Percentiles rank a stretch among this genome's conserved stretches.
Conservation (phyloP, 2,797 vertebrate species). For the Myiotriccus ornatus region DNA sequence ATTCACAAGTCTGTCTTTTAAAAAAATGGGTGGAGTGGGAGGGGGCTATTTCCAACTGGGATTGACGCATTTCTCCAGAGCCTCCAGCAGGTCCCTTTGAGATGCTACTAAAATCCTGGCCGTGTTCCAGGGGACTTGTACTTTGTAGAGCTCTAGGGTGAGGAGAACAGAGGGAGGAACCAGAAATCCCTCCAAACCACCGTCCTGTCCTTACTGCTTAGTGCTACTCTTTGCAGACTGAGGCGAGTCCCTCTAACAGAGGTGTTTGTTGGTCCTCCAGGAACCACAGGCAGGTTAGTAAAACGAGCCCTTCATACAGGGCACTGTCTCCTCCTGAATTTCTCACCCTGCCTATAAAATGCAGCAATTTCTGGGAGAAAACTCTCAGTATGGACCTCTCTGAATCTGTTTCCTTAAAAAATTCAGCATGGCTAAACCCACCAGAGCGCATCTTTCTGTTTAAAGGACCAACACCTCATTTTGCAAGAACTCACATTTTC, state of each 20-base stretch:
- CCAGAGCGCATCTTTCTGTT: not conserved
- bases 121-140: not conserved
- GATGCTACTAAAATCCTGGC: not conserved
- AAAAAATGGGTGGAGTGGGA: fast-evolving
- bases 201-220: not conserved
- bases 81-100: not conserved
- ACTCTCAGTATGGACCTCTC: not conserved
- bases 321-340: not conserved
- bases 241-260: not conserved
- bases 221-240: not conserved
- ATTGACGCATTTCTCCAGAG: not conserved
- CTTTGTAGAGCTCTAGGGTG: not conserved
- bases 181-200: not conserved
- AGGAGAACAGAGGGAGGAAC: not conserved
- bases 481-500: not conserved
- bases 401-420: not conserved
- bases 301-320: not conserved
- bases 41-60: not conserved
- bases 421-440: not conserved
- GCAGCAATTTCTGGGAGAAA: not conserved
- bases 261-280: fast-evolving
- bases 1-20: not conserved
- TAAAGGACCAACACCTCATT: not conserved
- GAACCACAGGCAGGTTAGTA: not conserved
- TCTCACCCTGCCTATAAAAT: not conserved